Evolutionary conservation across 2,113 vertebrate genomes (phyloP), one percentile per base, ranked within the genome.

Genomic region (Takifugu flavidus): DNA sequence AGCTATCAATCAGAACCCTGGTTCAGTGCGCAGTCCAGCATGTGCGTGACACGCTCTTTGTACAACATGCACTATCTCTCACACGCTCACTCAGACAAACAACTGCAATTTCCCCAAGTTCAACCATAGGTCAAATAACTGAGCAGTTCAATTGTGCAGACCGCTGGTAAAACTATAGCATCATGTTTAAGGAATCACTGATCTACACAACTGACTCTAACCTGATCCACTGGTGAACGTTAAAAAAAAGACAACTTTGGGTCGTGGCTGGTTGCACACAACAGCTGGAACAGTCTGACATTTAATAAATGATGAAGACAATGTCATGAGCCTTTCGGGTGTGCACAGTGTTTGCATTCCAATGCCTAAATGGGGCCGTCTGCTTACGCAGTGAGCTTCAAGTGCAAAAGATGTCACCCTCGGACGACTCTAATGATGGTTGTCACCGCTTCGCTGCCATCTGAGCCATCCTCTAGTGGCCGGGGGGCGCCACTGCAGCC

Each of bases 391-490:
- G 56, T 49, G 8, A 11, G 7, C 61, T 75, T 65, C 63, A 43
- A 53, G 25, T 11, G 45, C 25, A 56, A 45, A 56, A 59, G 70
- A 72, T 74, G 74, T 70, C 78, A 81, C 81, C 81, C 69, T 72
- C 20, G 42, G 77, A 75, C 59, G 58, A 78, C 60, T 78, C 72
- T 74, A 84, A 78, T 75, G 76, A 74, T 73, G 42, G 50, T 60
- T 78, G 72, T 74, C 75, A 75, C 63, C 77, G 70, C 76, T 13
- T 61, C 78, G 62, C 67, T 72, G 69, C 78, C 76, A 65, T 74
- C 59, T 47, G 49, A 73, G 70, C 72, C 74, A 82, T 89, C 89
- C 92, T 90, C 92, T 91, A 91, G 92, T 74, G 91, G 89, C 72
- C 83, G 72, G 52, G 80, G 66, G 15, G 75, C 44, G 90, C 62